phyloP scores from a whole-genome alignment of 2,888 invertebrate species.

The Platypus cylindrus region DNA sequence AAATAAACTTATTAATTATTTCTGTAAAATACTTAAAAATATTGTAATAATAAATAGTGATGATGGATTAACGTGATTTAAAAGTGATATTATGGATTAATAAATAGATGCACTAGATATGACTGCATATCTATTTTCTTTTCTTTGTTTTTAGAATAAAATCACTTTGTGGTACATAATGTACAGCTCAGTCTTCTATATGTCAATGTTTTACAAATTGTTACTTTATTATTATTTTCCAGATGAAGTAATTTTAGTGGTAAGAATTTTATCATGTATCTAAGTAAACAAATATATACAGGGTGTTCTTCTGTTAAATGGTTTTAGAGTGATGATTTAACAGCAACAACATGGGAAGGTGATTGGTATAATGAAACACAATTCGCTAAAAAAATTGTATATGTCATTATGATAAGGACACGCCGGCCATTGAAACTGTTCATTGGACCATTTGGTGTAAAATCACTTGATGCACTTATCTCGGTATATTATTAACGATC shows the following conservation, averaged over 20 bases:
- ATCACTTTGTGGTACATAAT: slow-evolving; percentile 6
- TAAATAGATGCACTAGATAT: too few species aligned
- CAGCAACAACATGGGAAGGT: slow-evolving; percentile 7
- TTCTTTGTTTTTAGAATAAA: slow-evolving; percentile 6
- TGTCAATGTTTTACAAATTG: slow-evolving; percentile 17
- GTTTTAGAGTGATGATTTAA: slow-evolving; percentile 9
- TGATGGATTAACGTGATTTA: too few species aligned
- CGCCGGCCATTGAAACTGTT: slow-evolving; percentile 6
- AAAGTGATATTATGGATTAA: too few species aligned
- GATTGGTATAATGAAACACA: slow-evolving; percentile 10
- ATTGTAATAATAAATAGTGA: too few species aligned
- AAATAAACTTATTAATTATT: too few species aligned
- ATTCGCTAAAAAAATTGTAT: slow-evolving; percentile 9
- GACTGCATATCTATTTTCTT: slow-evolving; percentile 5
- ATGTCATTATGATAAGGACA: slow-evolving; percentile 7
- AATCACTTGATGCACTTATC: slow-evolving; percentile 9
- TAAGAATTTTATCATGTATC: slow-evolving; percentile 13
- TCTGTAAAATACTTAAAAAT: too few species aligned
- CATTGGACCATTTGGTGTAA: slow-evolving; percentile 10
- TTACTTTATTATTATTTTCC: slow-evolving; percentile 19
- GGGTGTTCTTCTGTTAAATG: not conserved
- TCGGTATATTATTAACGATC: slow-evolving; percentile 9
- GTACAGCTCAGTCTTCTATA: slow-evolving; percentile 12
- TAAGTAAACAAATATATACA: not conserved
- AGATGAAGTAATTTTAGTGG: slow-evolving; percentile 18